phyloP scores from a whole-genome alignment of 2,797 vertebrate species.

The Chloroceryle inda region DNA sequence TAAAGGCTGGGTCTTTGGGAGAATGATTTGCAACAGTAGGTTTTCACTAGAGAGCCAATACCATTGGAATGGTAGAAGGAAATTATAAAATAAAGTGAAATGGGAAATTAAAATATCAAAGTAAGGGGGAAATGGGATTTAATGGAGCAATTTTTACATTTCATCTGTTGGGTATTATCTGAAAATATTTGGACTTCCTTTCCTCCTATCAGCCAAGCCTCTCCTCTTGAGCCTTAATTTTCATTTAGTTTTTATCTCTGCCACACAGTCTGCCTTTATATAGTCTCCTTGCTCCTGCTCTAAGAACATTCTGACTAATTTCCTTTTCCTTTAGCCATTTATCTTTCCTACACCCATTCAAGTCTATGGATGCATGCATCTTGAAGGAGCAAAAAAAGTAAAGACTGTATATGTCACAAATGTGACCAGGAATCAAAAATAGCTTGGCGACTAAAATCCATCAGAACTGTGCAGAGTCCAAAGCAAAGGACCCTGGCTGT shows the following conservation, averaged over 20 bases:
- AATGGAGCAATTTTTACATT: slow-evolving; percentile 70
- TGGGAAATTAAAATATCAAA: slow-evolving; percentile 81
- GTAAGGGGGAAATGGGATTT: slow-evolving; percentile 75
- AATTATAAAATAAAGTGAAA: slow-evolving; percentile 78
- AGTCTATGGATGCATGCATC: slow-evolving; percentile 40
- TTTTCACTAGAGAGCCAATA: slow-evolving; percentile 44
- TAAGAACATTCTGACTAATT: slow-evolving; percentile 68
- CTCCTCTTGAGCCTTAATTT: slow-evolving; percentile 66
- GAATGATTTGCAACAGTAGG: slow-evolving; percentile 49
- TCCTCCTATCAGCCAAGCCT: slow-evolving; percentile 10
- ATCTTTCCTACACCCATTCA: slow-evolving; percentile 61
- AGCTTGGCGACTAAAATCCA: slow-evolving; percentile 58
- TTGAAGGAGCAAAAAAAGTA: slow-evolving; percentile 29
- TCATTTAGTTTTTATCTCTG: slow-evolving; percentile 72
- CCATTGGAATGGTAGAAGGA: slow-evolving; percentile 68
- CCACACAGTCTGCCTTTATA: slow-evolving; percentile 54
- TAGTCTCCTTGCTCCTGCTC: slow-evolving; percentile 37
- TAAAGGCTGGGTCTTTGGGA: slow-evolving; percentile 36
- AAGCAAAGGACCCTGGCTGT: slow-evolving; percentile 26
- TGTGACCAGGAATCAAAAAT: slow-evolving; percentile 60
- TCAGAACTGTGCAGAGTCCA: background rate
- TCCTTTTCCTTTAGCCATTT: slow-evolving; percentile 71
- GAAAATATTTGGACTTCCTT: slow-evolving; percentile 66
- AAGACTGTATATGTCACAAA: slow-evolving; percentile 40
- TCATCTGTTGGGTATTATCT: slow-evolving; percentile 66